Conservation (phyloP, 2,113 vertebrate genomes). For the Sinocyclocheilus anshuiensis region DNA sequence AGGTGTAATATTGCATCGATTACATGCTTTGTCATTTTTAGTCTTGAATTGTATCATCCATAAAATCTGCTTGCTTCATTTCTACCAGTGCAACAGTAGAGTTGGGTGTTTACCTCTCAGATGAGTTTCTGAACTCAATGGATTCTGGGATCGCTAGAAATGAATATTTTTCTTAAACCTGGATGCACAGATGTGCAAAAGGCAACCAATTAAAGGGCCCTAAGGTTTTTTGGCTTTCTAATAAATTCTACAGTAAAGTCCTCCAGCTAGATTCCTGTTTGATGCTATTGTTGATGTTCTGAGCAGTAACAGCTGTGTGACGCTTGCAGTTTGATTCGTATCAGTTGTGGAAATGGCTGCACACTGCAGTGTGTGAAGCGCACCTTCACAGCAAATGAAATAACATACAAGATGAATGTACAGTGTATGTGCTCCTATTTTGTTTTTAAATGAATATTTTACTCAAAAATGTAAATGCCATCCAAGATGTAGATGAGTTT, state of each 20-base stretch:
- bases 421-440: background rate
- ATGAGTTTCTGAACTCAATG: background rate
- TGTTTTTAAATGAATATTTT: too few species aligned
- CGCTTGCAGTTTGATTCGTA: background rate
- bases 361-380: background rate
- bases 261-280: conserved; percentile 13
- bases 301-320: conserved; percentile 12
- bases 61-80: background rate
- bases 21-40: conserved; percentile 4
- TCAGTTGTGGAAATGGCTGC: background rate
- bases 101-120: background rate
- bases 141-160: background rate
- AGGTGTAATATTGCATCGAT: background rate
- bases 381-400: background rate
- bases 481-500: background rate
- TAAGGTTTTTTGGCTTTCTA: background rate
- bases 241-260: conserved; percentile 19
- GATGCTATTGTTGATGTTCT: conserved; percentile 6
- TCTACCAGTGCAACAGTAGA: background rate
- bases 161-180: background rate
- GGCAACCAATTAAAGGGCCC: background rate
- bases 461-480: too few species aligned
- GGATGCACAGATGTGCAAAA: background rate
- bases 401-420: background rate
- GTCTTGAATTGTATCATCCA: background rate